A percentile compares a stretch with the other conserved stretches of the same genome.
Evolutionary conservation across 2,113 vertebrate species (phyloP).

Genomic region (Rhinoderma darwinii): DNA sequence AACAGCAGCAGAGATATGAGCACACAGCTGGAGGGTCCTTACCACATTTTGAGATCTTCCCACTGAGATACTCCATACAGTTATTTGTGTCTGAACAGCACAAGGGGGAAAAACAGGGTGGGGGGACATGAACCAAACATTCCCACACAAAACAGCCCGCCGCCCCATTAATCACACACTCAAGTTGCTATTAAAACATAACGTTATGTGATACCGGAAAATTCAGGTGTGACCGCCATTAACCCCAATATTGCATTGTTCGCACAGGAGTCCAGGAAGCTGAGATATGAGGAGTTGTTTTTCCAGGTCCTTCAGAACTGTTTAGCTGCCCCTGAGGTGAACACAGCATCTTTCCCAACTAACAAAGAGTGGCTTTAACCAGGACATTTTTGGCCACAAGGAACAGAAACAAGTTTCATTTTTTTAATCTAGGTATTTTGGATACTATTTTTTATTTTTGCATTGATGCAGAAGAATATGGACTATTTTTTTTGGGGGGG

Average conservation of each 20-base stretch:
- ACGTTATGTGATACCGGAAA: not conserved
- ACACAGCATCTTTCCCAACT: too few relatives aligned
- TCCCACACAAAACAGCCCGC: slow-evolving; percentile 61
- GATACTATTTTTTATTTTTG: too few relatives aligned
- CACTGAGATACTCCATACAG: slow-evolving; percentile 86
- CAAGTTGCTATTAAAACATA: not conserved
- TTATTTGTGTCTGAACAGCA: slow-evolving; percentile 84
- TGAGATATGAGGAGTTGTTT: not conserved
- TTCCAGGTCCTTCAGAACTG: not conserved
- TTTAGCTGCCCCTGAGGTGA: not conserved
- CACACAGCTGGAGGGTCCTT: slow-evolving; percentile 74
- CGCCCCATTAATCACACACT: slow-evolving; percentile 61
- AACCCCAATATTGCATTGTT: not conserved
- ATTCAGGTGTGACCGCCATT: not conserved
- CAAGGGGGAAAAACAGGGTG: slow-evolving; percentile 74
- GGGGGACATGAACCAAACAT: slow-evolving; percentile 70
- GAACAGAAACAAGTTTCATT: too few relatives aligned
- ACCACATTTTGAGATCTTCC: slow-evolving; percentile 94
- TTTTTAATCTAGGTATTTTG: too few relatives aligned
- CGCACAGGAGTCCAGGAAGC: not conserved
- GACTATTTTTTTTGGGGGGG: too few relatives aligned
- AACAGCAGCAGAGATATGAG: slow-evolving; percentile 51
- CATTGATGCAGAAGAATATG: too few relatives aligned
- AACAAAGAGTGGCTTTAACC: too few relatives aligned
- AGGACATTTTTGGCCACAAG: too few relatives aligned